These are phyloP conservation scores for Phaedon cochleariae DNA, from an alignment of 2,888 invertebrate genomes.

Conservation along the genomic window DNA sequence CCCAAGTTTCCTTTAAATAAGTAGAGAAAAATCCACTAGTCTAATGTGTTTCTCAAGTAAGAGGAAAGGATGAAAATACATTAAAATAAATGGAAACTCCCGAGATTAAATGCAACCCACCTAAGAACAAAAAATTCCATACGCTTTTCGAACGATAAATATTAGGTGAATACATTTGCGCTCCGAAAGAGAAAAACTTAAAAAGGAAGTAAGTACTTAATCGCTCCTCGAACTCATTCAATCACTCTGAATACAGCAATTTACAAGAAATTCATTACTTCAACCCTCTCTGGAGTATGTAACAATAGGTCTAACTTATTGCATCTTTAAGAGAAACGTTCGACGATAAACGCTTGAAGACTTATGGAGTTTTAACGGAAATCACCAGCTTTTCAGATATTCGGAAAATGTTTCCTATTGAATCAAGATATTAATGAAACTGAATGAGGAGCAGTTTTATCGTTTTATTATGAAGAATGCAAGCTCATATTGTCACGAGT, in stretches of 20 bases:
- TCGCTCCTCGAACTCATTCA: conserved; percentile 19
- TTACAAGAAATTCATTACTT: conserved; percentile 26
- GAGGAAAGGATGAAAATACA: not conserved
- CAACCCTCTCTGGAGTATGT: conserved; percentile 14
- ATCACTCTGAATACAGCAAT: conserved; percentile 12
- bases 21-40: not conserved
- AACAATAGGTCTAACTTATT: conserved; percentile 20
- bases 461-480: no score
- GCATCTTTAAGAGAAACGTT: not conserved
- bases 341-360: not conserved
- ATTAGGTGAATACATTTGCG: not conserved
- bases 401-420: no score
- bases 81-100: not conserved
- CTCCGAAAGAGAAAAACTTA: not conserved
- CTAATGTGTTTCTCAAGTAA: not conserved
- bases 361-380: not conserved
- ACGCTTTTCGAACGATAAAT: not conserved
- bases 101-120: not conserved
- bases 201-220: conserved; percentile 12
- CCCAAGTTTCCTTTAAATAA: not conserved
- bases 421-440: no score
- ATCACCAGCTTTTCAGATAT: no score
- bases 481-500: no score
- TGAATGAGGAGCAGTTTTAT: no score
- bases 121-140: not conserved